Evolutionary conservation across 1,140 invertebrate genomes (phyloP), one percentile per base, ranked within the genome.

Genomic region (Drosophila albomicans): DNA sequence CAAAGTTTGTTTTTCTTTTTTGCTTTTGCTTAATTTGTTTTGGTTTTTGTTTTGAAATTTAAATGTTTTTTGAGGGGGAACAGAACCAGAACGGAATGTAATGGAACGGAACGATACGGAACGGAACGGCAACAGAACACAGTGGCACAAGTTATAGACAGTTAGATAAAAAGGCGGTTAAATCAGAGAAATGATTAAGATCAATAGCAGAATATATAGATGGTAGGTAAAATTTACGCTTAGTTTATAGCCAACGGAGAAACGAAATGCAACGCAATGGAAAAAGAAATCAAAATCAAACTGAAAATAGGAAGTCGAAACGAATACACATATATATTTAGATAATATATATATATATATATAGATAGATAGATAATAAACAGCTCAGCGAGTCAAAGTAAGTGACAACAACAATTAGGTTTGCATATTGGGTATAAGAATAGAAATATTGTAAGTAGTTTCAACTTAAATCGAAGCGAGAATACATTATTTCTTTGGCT

Each of bases 71-170:
- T 28, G n/a, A 41, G 64, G 38, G 38, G 10, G 61, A 69, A 66
- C 30, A 25, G 41, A 72, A 82, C 65, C 20, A 59, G 16, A 73
- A 73, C 58, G 32, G 63, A 74, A 73, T 45, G 41, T 52, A 74
- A 75, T 61, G 63, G n/a, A 68, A 68, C 46, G 43, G n/a, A 58
- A 38, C 35, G 35, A 38, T 38, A 58, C 61, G 28, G 25, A 64
- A 52, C 16, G 58, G 15, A 62, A 62, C 57, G 49, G 38, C 61
- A 73, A 73, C 56, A 68, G 28, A 68, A 73, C 35, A 58, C 69
- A 57, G 52, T 72, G 63, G 54, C 32, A 59, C 38, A 84, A 79
- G 16, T 52, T 51, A 59, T 62, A 79, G 65, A 74, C 81, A 56
- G 78, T 63, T 73, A 68, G 25, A 13, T 57, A 49, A 32, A 48